Conservation (phyloP, 2,113 vertebrate species). For the Hippocampus guttulatus region DNA sequence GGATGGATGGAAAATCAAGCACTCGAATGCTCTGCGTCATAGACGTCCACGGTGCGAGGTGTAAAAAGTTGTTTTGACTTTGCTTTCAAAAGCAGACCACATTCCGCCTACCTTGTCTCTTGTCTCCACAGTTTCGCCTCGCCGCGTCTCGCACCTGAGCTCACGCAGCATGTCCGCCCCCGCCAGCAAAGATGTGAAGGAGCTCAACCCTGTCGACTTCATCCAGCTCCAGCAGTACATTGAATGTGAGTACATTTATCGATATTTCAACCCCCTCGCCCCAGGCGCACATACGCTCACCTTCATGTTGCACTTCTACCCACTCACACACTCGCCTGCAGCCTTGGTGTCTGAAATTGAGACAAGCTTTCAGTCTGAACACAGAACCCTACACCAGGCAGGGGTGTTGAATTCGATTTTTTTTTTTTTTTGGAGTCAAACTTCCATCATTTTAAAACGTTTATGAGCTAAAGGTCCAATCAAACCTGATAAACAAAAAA, state of each 20-base stretch:
- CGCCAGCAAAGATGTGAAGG: constrained; percentile 71
- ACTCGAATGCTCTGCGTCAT: neutral
- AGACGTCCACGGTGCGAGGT: neutral
- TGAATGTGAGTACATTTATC: constrained; percentile 80
- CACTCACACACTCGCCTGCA: constrained; percentile 15
- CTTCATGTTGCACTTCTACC: constrained; percentile 39
- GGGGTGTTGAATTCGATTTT: neutral
- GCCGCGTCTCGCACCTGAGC: constrained; percentile 22
- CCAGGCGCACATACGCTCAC: constrained; percentile 35
- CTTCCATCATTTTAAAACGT: neutral
- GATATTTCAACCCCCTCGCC: constrained; percentile 29
- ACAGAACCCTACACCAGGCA: neutral
- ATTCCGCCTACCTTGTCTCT: constrained; percentile 52
- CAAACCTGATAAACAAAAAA: neutral
- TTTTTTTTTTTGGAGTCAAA: too few relatives aligned
- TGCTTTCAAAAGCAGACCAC: constrained; percentile 37
- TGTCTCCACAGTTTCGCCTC: constrained; percentile 34
- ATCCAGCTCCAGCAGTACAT: constrained; percentile 91
- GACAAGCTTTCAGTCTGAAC: constrained; percentile 35
- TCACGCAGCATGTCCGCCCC: constrained; percentile 67
- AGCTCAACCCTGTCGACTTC: constrained; percentile 85
- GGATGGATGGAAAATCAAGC: neutral
- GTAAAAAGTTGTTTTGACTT: neutral
- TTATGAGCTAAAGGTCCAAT: neutral
- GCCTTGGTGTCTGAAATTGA: constrained; percentile 27